Evolutionary conservation across 2,797 vertebrate species (phyloP), one percentile per base, ranked within the genome.

Genomic region (Macropodus opercularis): DNA sequence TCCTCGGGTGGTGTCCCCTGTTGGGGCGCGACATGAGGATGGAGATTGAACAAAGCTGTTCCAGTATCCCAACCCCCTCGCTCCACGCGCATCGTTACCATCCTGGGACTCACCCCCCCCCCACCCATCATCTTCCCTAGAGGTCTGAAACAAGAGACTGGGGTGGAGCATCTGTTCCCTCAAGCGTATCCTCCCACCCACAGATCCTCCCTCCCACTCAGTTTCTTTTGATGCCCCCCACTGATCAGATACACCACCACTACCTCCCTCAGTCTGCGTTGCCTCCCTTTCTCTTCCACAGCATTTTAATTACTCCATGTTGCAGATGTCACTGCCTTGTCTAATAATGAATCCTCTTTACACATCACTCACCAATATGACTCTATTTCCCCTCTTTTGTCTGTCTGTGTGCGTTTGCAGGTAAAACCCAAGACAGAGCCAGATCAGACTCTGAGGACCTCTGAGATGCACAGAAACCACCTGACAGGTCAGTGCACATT

Each of bases 121-220:
- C 19, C 35, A 8, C 47, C 21, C 35, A 41, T 41, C 51, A 5
- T 48, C 43, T 18, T 64, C 83, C 77, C 83, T 63, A 79, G 84
- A 84, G 88, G 77, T 81, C 56, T 75, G 63, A 79, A 88, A 86
- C 39, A 26, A 68, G 69, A 72, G 74, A 74, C 74, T 24, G 4
- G 56, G 55, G 77, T 63, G 55, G 69, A 87, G 89, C 90, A 90
- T 87, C 90, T 91, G 89, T 81, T 91, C 72, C 65, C 69, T n/a
- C 14, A 48, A 67, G 56, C 58, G n/a, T 63, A 36, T 48, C 54
- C 66, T 82, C 61, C 29, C 43, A n/a, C 63, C 56, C 64, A 64
- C 29, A 69, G 51, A 46, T 48, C 56, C 31, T 71, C 53, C 63
- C 46, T 57, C 66, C 36, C 50, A 56, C 66, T 82, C 61, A 55